Evolutionary conservation across 2,113 vertebrate species (phyloP), one percentile per base, ranked within the genome.

Genomic region (Pluvialis apricaria): DNA sequence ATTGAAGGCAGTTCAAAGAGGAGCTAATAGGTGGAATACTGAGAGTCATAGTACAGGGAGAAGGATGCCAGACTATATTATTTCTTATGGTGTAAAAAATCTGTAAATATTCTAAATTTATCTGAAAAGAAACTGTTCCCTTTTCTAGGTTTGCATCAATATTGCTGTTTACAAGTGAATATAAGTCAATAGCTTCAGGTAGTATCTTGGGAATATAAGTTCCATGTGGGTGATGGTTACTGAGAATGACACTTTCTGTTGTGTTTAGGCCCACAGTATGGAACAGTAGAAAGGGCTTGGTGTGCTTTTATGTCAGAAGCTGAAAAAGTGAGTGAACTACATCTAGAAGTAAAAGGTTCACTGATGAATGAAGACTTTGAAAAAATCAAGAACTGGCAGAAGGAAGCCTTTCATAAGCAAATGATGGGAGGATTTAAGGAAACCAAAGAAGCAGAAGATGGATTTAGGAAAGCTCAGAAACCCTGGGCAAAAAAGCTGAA

Each of bases 401-500:
- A 99, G 93, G 99, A 99, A 40, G 98, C 99, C 86, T 99, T 99
- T 96, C 99, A 99, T 98, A 99, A 99, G 90, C 99, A 99, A 98
- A 99, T 99, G 99, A 99, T 99, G 58, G 99, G 99, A 8, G 98
- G 99, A 97, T 99, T 99, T 95, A 99, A 99, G 97, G 99, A 99
- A 98, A 99, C 99, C 22, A 99, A 99, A 92, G 99, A 99, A 96
- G 99, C 99, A 0, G 99, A 99, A 18, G 99, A 99, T 42, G 98
- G 99, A 86, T 99, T 99, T 97, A 98, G 99, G 93, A 99, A 99
- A 97, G 99, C 99, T 25, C 99, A 99, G 98, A 99, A 99, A 97
- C 99, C 99, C 84, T 99, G 99, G 99, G 99, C 99, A 82, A 99
- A 99, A 98, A 99, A 99, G 95, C 98, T 99, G 71, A 99, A 99